Evolutionary conservation across 2,888 invertebrate genomes (phyloP).

Genomic region (Epirrita christyi): DNA sequence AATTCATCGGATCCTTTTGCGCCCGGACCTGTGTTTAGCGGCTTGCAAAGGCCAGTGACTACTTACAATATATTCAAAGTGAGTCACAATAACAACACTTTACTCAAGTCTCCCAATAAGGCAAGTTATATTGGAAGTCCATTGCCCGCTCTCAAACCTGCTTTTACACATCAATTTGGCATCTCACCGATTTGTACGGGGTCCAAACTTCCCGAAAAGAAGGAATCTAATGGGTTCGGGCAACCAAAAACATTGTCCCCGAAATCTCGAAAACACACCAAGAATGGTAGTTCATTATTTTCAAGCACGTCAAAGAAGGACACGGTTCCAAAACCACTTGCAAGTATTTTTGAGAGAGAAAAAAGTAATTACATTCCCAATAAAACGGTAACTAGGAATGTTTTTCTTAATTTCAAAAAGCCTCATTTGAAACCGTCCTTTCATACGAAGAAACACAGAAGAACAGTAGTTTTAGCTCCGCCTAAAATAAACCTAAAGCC

Average conservation of each 20-base stretch:
- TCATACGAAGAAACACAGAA: slow-evolving; percentile 83
- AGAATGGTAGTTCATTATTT: slow-evolving; percentile 52
- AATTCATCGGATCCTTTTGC: slow-evolving; percentile 79
- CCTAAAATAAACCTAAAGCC: slow-evolving; percentile 78
- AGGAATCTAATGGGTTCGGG: slow-evolving; percentile 59
- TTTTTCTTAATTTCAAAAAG: slow-evolving; percentile 78
- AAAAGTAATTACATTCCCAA: slow-evolving; percentile 77
- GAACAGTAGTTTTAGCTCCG: slow-evolving; percentile 79
- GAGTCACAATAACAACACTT: slow-evolving; percentile 73
- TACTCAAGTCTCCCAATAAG: slow-evolving; percentile 72
- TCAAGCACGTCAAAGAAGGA: slow-evolving; percentile 64
- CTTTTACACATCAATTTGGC: slow-evolving; percentile 79
- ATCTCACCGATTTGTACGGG: slow-evolving; percentile 68
- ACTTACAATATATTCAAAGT: slow-evolving; percentile 79
- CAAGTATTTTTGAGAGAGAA: slow-evolving; percentile 74
- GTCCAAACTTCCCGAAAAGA: slow-evolving; percentile 59
- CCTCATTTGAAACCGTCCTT: slow-evolving; percentile 72
- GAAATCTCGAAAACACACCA: slow-evolving; percentile 64
- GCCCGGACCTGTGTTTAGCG: slow-evolving; percentile 80
- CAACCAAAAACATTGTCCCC: slow-evolving; percentile 64
- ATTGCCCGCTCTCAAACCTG: slow-evolving; percentile 71
- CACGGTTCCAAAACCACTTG: slow-evolving; percentile 59
- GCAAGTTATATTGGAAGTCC: slow-evolving; percentile 58
- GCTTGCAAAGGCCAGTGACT: slow-evolving; percentile 73
- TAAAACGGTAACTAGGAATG: slow-evolving; percentile 73